Percentiles rank a stretch among this genome's conserved stretches.
Evolutionary conservation across 2,888 invertebrate genomes (phyloP).

Genomic region (Diabrotica balteata): DNA sequence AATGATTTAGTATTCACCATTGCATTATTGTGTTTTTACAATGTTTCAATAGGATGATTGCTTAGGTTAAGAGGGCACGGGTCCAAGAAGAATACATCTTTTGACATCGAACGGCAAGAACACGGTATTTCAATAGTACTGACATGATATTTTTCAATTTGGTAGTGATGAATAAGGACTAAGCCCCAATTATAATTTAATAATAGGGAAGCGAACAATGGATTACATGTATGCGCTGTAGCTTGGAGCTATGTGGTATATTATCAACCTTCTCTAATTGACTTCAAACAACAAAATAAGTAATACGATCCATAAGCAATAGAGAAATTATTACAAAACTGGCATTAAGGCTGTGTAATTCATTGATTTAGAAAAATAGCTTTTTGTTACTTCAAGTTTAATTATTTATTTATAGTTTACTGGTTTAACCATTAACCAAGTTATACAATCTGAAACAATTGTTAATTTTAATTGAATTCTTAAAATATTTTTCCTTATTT

Average conservation of each 20-base stretch:
- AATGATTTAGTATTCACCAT: not conserved
- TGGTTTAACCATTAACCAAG: too few relatives aligned
- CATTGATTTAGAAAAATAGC: too few relatives aligned
- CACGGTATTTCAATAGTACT: not conserved
- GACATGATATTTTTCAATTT: slow-evolving; percentile 5
- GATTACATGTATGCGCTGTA: not conserved
- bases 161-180: slow-evolving; percentile 9
- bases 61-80: not conserved
- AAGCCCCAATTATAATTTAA: not conserved
- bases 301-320: too few relatives aligned
- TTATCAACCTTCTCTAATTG: too few relatives aligned
- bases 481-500: too few relatives aligned
- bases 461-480: too few relatives aligned
- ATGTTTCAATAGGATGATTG: not conserved
- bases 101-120: not conserved
- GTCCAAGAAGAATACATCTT: not conserved
- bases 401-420: too few relatives aligned
- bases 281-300: too few relatives aligned
- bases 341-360: too few relatives aligned
- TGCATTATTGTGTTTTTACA: not conserved
- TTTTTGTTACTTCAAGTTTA: too few relatives aligned
- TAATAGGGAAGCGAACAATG: slow-evolving; percentile 2
- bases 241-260: not conserved
- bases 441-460: too few relatives aligned
- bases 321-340: too few relatives aligned